Conservation (phyloP, 2,888 invertebrate species). For the Agrotis segetum region DNA sequence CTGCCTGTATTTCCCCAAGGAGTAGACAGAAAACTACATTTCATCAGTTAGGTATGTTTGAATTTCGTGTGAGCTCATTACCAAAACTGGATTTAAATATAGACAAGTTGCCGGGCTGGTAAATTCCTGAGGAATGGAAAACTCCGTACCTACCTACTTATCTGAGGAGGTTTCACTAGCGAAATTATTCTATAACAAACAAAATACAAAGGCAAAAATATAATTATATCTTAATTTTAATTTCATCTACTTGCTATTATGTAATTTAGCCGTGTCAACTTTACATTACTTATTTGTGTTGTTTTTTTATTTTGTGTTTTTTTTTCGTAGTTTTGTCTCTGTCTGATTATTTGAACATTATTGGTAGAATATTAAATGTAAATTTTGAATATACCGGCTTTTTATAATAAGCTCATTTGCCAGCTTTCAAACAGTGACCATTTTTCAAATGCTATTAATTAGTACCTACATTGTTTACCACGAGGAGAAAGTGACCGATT, state of each 20-base stretch:
- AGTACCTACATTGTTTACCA: no score
- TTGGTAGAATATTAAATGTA: not conserved
- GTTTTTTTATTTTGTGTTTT: no score
- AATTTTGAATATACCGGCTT: not conserved
- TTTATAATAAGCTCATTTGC: not conserved
- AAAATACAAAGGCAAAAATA: no score
- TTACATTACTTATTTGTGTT: no score
- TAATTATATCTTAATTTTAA: no score
- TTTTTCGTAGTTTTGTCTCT: not conserved
- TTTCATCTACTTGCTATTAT: no score
- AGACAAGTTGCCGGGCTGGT: not conserved
- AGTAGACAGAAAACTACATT: not conserved
- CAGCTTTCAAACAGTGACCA: not conserved
- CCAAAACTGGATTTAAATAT: not conserved
- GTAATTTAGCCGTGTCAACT: no score
- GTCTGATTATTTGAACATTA: not conserved
- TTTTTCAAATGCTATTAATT: not conserved
- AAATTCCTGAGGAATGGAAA: not conserved
- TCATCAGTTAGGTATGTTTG: not conserved
- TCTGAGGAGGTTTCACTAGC: no score
- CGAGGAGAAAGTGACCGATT: no score
- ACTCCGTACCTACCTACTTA: not conserved
- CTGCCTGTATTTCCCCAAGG: not conserved
- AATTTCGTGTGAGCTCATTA: not conserved
- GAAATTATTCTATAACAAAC: no score